These are phyloP conservation scores for Ondatra zibethicus DNA, from an alignment of 2,113 vertebrate genomes.

Conservation along the genomic window DNA sequence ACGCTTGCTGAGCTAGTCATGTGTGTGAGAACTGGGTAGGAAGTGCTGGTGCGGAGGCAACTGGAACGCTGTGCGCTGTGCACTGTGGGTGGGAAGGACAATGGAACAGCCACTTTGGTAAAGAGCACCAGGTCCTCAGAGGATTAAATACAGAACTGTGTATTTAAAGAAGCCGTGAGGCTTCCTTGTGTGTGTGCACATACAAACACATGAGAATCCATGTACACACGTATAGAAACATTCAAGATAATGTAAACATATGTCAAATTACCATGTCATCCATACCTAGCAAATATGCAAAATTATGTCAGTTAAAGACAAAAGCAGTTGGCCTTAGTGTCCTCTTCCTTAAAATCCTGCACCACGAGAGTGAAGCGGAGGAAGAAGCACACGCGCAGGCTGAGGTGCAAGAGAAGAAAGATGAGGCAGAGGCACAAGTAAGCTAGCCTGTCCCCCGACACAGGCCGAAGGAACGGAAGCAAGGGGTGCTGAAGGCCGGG, in stretches of 20 bases:
- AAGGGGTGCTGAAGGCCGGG: too few relatives aligned
- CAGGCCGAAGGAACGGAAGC: too few relatives aligned
- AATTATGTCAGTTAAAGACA: background rate
- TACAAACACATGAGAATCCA: too few relatives aligned
- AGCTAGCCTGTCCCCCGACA: too few relatives aligned
- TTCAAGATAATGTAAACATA: background rate
- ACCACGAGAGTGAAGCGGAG: too few relatives aligned
- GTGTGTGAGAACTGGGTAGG: background rate
- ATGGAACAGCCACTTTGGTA: background rate
- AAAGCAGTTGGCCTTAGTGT: background rate
- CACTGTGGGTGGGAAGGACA: background rate
- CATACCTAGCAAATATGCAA: background rate
- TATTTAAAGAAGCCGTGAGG: too few relatives aligned
- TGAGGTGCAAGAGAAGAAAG: too few relatives aligned
- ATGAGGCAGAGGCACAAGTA: too few relatives aligned
- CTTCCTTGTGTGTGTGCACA: background rate
- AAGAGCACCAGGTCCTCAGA: background rate
- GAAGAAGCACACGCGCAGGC: too few relatives aligned
- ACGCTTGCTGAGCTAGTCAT: background rate
- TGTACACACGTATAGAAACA: background rate
- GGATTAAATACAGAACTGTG: background rate
- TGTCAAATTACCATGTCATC: background rate
- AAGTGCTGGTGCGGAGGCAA: background rate
- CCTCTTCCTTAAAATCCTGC: too few relatives aligned
- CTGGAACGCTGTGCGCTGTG: background rate